Percentiles rank a stretch among this genome's conserved stretches.
These are phyloP conservation scores for Thecophora atra DNA, from an alignment of 2,888 invertebrate genomes.

Conservation along the genomic window DNA sequence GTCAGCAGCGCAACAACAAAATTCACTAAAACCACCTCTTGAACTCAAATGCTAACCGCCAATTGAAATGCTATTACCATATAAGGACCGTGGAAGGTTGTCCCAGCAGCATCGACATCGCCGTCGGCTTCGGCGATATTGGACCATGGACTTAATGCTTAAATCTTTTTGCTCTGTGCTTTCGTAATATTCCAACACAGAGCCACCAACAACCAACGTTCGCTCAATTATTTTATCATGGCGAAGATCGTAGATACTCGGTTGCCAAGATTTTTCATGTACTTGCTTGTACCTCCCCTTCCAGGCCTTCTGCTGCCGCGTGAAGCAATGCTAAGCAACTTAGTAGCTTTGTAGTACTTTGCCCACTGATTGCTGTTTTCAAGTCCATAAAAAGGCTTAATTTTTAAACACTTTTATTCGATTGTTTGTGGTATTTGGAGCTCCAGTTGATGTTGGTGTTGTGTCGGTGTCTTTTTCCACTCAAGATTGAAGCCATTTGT, in stretches of 20 bases:
- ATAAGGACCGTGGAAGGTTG: conserved; percentile 46
- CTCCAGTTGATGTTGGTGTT: background rate
- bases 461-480: background rate
- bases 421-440: background rate
- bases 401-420: conserved; percentile 25
- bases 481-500: conserved; percentile 15
- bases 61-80: conserved; percentile 50
- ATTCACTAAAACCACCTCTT: background rate
- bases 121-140: too few relatives aligned
- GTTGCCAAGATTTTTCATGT: background rate
- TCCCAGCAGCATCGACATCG: conserved; percentile 27
- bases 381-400: conserved; percentile 23
- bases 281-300: background rate
- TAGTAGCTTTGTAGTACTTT: background rate
- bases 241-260: conserved; percentile 49
- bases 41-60: conserved; percentile 37
- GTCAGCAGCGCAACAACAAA: background rate
- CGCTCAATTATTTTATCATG: conserved; percentile 58
- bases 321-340: background rate
- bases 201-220: conserved; percentile 42
- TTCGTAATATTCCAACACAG: background rate
- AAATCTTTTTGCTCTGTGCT: background rate
- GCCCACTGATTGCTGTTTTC: background rate
- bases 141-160: background rate
- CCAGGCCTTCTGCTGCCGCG: background rate